Percentiles rank a stretch among this genome's conserved stretches.
Evolutionary conservation across 1,140 invertebrate genomes (phyloP).

Genomic region (Brachionus rotundiformis): DNA sequence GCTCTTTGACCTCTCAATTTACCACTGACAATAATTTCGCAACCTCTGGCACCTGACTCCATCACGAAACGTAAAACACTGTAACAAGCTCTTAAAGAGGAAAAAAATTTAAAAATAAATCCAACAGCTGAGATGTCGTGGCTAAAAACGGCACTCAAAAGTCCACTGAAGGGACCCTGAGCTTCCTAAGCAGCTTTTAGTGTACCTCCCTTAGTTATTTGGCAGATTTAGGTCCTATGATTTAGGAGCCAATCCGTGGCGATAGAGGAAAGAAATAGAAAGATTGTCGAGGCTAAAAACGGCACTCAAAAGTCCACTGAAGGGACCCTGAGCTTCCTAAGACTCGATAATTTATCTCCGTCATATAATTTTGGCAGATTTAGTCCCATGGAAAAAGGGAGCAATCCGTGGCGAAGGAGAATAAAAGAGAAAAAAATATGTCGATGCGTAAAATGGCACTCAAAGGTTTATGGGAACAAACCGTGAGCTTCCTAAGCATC

Average conservation of each 20-base stretch:
- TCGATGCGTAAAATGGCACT: conserved; percentile 34
- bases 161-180: not conserved
- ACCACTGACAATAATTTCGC: conserved; percentile 97
- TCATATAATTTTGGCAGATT: conserved; percentile 36
- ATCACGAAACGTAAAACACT: conserved; percentile 98
- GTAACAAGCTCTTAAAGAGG: conserved; percentile 81
- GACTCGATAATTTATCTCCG: conserved; percentile 18
- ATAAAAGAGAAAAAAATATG: not conserved
- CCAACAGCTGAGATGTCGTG: not conserved
- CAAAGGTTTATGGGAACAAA: not conserved
- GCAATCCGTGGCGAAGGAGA: conserved; percentile 43
- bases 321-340: conserved; percentile 13
- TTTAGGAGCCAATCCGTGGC: conserved; percentile 31
- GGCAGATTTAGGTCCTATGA: conserved; percentile 42
- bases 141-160: conserved; percentile 9
- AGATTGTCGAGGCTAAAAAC: not conserved
- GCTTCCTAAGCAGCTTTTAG: conserved; percentile 27
- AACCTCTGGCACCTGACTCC: conserved; percentile 93
- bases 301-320: conserved; percentile 13
- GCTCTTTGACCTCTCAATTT: conserved; percentile 98
- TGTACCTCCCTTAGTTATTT: conserved; percentile 36
- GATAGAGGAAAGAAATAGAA: conserved; percentile 14
- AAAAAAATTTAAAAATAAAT: conserved; percentile 10
- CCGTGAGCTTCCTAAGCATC: conserved; percentile 42
- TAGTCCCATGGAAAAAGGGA: conserved; percentile 23